Base-by-base conservation (phyloP, 2,888 invertebrate species). In the Cyaniris semiargus region DNA sequence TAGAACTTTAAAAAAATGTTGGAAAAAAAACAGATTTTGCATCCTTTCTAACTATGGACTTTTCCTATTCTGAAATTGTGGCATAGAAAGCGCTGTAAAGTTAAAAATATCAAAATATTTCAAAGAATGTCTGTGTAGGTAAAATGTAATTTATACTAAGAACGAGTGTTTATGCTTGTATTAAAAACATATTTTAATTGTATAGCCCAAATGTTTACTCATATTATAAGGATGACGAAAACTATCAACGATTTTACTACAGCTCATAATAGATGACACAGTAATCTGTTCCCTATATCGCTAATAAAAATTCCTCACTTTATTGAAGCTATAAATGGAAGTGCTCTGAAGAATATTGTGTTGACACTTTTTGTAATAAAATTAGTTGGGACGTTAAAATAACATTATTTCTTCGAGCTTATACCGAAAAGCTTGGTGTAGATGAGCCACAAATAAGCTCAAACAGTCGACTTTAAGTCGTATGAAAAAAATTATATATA, bases 291-390 rank as follows among this genome's bases (percentile, higher is more conserved):
- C 66, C 27, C 18, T 27, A 27, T 15, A 31, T 66, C 66, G 66
- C 66, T 66, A 66, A 66, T 66, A 66, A 66, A 66, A 66, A 66
- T 66, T 66, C 66, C 27, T 66, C 27, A 27, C 27, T 27, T 66
- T 66, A 66, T 60, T 66, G 66, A 5, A 5, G 66, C 66, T 31
- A 66, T 66, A 66, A 66, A 66, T 66, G 23, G 60, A 21, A n/a
- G 10, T 66, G 27, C 31, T 66, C 23, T 23, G 60, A 15, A 66
- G 66, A 66, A 66, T 66, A 66, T 66, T 27, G 66, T 66, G 66
- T 66, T 66, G 31, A 66, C 66, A 23, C 13, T 23, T 27, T 27
- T 66, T 23, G 66, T 66, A 15, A 66, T 66, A 66, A 27, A 66
- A 27, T 66, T 15, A 66, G 23, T 60, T 23, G 60, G 23, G 27